These are phyloP conservation scores for Temnothorax nylanderi DNA, from an alignment of 1,140 invertebrate species.

Conservation along the genomic window DNA sequence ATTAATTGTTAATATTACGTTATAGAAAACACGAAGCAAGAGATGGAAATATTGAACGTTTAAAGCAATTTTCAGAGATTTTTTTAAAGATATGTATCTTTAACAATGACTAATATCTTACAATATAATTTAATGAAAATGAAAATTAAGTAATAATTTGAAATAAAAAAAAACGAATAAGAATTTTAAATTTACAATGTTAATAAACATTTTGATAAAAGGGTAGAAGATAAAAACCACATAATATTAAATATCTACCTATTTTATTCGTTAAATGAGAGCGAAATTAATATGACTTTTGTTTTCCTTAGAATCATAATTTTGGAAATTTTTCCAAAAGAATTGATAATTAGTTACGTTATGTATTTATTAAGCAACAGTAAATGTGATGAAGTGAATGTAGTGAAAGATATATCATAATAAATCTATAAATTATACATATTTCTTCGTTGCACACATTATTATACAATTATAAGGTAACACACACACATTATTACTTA, in stretches of 20 bases:
- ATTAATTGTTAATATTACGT: background rate
- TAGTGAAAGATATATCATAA: background rate
- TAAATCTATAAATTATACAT: slow-evolving; percentile 17
- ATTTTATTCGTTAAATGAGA: background rate
- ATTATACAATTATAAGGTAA: background rate
- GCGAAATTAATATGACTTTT: background rate
- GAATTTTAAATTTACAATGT: background rate
- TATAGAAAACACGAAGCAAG: background rate
- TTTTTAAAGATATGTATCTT: background rate
- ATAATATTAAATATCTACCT: background rate
- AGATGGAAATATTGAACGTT: background rate
- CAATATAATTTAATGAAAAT: background rate
- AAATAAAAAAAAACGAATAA: background rate
- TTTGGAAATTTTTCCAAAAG: background rate
- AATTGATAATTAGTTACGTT: background rate
- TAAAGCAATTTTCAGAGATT: background rate
- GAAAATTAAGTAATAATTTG: background rate
- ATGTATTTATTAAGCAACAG: background rate
- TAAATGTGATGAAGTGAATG: background rate
- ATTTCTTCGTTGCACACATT: background rate
- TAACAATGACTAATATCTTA: background rate
- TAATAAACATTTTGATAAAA: background rate
- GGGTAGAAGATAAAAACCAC: background rate
- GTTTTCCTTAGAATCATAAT: slow-evolving; percentile 10
- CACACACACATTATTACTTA: no score